phyloP scores from a whole-genome alignment of 2,797 vertebrate species.

The Pelodytes ibericus region DNA sequence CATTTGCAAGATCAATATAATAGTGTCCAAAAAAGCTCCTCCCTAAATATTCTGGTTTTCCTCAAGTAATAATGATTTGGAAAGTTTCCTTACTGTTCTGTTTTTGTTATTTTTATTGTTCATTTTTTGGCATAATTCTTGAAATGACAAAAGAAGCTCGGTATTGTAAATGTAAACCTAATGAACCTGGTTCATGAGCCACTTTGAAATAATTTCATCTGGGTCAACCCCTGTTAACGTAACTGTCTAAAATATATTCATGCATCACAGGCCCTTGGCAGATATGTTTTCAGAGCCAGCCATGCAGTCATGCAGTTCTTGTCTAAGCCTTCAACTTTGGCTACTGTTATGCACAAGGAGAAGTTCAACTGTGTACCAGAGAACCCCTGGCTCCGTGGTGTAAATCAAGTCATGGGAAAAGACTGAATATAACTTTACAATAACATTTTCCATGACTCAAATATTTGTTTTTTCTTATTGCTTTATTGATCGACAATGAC shows the following conservation, averaged over 20 bases:
- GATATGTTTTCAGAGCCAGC: neutral
- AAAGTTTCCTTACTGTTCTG: neutral
- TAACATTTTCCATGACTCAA: conserved; percentile 44
- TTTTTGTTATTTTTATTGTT: neutral
- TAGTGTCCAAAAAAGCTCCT: neutral
- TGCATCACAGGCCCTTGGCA: conserved; percentile 2
- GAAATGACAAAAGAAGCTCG: neutral
- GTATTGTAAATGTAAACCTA: neutral
- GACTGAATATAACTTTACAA: conserved; percentile 20
- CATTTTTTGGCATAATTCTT: neutral
- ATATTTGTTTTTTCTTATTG: conserved; percentile 34
- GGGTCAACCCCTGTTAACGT: neutral
- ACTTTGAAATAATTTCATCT: neutral
- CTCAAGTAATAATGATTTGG: neutral
- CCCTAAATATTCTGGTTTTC: neutral
- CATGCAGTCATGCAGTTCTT: neutral
- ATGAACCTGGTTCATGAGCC: neutral
- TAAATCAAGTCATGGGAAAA: conserved; percentile 42
- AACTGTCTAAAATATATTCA: neutral
- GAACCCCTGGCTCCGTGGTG: neutral
- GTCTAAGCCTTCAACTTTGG: neutral
- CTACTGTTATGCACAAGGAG: conserved; percentile 13
- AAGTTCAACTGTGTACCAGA: neutral
- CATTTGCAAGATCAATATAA: too few relatives aligned
- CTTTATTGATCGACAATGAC: conserved; percentile 22